Conservation (phyloP, 2,888 invertebrate species). For the Synergus japonicus region DNA sequence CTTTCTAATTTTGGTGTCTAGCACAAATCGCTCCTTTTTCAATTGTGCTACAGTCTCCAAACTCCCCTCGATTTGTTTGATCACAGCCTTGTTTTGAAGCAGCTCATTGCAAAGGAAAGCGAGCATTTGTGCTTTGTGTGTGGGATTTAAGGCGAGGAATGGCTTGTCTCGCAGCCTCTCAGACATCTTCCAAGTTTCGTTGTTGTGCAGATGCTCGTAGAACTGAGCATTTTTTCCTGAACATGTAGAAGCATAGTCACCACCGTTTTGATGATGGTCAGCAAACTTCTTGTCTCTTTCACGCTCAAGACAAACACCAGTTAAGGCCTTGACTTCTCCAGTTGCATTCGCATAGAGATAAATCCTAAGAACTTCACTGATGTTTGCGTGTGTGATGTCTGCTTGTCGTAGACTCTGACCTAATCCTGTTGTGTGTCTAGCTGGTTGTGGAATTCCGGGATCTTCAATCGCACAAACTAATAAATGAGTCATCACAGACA, state of each 20-base stretch:
- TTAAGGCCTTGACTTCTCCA: constrained; percentile 89
- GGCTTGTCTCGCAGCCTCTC: constrained; percentile 90
- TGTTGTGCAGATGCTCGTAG: constrained; percentile 87
- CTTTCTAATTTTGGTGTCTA: constrained; percentile 96
- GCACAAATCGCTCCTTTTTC: constrained; percentile 93
- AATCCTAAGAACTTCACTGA: constrained; percentile 94
- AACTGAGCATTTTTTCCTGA: constrained; percentile 88
- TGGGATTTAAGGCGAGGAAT: constrained; percentile 90
- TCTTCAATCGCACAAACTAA: constrained; percentile 96
- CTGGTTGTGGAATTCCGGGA: constrained; percentile 94
- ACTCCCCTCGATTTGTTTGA: constrained; percentile 92
- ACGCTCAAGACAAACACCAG: constrained; percentile 89
- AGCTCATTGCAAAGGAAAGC: constrained; percentile 97
- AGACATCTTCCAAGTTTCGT: constrained; percentile 88
- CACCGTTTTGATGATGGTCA: constrained; percentile 89
- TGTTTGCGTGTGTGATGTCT: constrained; percentile 93
- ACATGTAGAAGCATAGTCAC: constrained; percentile 83
- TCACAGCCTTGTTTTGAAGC: constrained; percentile 93
- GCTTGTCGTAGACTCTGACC: constrained; percentile 94
- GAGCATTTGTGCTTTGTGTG: constrained; percentile 91
- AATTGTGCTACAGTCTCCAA: constrained; percentile 92
- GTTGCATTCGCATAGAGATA: constrained; percentile 94
- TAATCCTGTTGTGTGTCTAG: constrained; percentile 91
- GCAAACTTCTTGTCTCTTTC: constrained; percentile 89
- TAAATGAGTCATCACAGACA: constrained; percentile 93